Evolutionary conservation across 1,140 invertebrate genomes (phyloP), one percentile per base, ranked within the genome.

Genomic region (Diploscapter pachys): DNA sequence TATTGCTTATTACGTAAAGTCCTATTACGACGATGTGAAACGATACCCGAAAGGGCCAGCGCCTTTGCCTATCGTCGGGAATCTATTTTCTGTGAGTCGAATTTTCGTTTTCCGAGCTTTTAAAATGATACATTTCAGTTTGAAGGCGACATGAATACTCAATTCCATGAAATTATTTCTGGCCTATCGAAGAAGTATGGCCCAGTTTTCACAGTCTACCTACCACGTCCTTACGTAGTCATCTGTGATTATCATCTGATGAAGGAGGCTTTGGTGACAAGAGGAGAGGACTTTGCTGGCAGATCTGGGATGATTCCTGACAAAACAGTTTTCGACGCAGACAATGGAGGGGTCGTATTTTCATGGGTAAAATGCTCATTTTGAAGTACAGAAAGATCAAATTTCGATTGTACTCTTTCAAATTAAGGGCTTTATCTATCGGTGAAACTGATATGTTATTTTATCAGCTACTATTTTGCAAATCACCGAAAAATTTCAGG

Each of bases 321-420:
- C 48, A 31, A 31, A 31, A 68, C 66, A 52, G 52, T 68, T 5
- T 68, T 68, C 48, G 57, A 68, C 50, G 48, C 56, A n/a, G 52
- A 68, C 11, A 68, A 68, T 48, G 66, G 66, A 68, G 66, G 66
- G 8, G 66, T 68, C 66, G 57, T 68, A 11, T 68, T 68, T 55
- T 68, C 66, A 53, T 52, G 57, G 6, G 63, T 64, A 59, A 31
- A 59, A 13, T 71, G 70, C 55, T 63, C n/a, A 62, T 63, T 54
- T 72, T 72, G 67, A 5, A 9, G 8, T n/a, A n/a, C 63, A 54
- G 48, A 71, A 63, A 63, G 31, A 1, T 31, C 31, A 31, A 31
- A 31, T 31, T 31, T 31, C 31, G 31, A 31, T 31, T 31, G 31
- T 31, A 31, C 31, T 31, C 31, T 31, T 31, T 31, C 31, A 31